Base-by-base conservation (phyloP, 2,888 invertebrate genomes). In the Perdita meconis region DNA sequence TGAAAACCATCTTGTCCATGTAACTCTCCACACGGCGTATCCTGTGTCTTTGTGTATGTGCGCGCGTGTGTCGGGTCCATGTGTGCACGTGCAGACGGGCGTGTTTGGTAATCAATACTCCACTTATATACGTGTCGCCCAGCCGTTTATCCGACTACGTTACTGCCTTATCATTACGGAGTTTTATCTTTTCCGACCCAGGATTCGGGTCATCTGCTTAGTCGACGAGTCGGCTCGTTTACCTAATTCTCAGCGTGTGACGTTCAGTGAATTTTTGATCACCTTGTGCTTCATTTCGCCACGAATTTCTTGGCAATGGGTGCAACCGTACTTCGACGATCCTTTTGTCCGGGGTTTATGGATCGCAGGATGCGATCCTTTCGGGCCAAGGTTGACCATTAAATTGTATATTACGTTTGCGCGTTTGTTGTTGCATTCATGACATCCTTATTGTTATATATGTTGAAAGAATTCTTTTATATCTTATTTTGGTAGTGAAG, bases 71-170 rank as follows among this genome's bases (percentile, higher is more conserved):
- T 30, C 22, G 19, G 56, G 22, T 47, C 55, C 67, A 60, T 66
- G 47, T 56, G 64, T 65, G 64, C 55, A 66, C 42, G 51, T 65
- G 38, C 40, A 16, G 63, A 60, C 61, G 44, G 34, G 53, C 63
- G 73, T 72, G 69, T 77, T 76, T 60, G 63, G 68, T 81, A 85
- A 89, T 89, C 89, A 86, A 89, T 89, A 88, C 84, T 87, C 81
- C 68, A 85, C 83, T 86, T 82, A 85, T 84, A 84, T 82, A 50
- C 73, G 59, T 82, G 78, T 75, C 72, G 81, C 77, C 67, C 77
- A 36, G 56, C 57, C 44, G 78, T 67, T 78, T 56, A 44, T 42
- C 30, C n/a, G n/a, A 19, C 68, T 63, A 78, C 74, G 83, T 78
- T 80, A 80, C 79, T 81, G 82, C 77, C 86, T 87, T 86, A 87